Evolutionary conservation across 2,888 invertebrate genomes (phyloP), one percentile per base, ranked within the genome.

Genomic region (Callosobruchus maculatus): DNA sequence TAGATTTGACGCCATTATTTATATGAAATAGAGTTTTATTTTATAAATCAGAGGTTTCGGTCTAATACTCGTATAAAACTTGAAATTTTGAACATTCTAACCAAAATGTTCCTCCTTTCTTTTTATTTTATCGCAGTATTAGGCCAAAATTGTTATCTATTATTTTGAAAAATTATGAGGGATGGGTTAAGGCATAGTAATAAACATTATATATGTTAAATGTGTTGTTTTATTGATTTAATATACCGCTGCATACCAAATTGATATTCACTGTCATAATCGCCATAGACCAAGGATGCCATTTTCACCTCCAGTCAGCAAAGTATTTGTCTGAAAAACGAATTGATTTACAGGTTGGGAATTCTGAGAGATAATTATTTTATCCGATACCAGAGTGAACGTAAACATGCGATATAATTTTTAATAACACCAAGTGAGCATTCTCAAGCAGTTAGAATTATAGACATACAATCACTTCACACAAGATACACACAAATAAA

Each of bases 271-370:
- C 22, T 68, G 72, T 73, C 22, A 22, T 21, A 82, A 83, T 76
- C 88, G 87, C 95, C 95, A 95, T 68, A 92, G 86, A 81, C 90
- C 90, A 18, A 95, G 81, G 68, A 91, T 86, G 20, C 93, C 93
- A n/a, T 89, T 86, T 87, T 95, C 95, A 2, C 95, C 95, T 21
- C 92, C 91, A 13, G 94, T 94, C 76, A 94, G 84, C 70, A 94
- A 84, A 21, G 90, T 77, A 78, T 92, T 90, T 26, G 87, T 88
- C 92, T 93, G 85, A 20, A 87, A 85, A 81, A 78, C 71, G 73
- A 76, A 74, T n/a, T 73, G 18, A 20, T 68, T 67, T 68, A 70
- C 73, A 71, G 70, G 20, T 22, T n/a, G n/a, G n/a, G n/a, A n/a
- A n/a, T n/a, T n/a, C n/a, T n/a, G n/a, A n/a, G n/a, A 68, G 13